Evolutionary conservation across 2,113 vertebrate species (phyloP), one percentile per base, ranked within the genome.

Genomic region (Mormyrus lacerda): DNA sequence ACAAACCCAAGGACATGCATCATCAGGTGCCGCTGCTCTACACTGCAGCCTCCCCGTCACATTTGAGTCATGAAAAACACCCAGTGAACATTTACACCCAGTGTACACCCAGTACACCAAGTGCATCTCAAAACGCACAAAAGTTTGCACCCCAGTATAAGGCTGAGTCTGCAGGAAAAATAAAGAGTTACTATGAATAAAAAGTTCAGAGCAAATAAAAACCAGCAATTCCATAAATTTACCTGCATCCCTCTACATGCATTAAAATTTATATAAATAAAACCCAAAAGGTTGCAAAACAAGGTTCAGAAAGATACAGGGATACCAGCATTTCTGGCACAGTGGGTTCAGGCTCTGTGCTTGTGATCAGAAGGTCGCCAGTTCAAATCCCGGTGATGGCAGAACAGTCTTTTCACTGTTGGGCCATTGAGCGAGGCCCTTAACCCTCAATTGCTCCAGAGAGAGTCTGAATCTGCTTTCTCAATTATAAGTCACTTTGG

Each of bases 201-300:
- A 61, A 27, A 79, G 24, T 19, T 44, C 39, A 76, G 6, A 87
- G 42, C 51, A 17, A 55, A 89, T 42, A 5, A 89, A 27, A 53
- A 51, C 31, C 13, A 82, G 69, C 31, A 89, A 90, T 91, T 15
- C 21, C 90, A 89, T 89, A 88, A 90, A 88, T 91, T 84, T 91
- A 79, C 69, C 91, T 87, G 79, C 61, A 89, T 79, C 47, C 83
- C 83, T 84, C 73, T 83, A 31, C 50, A 45, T 39, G 58, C 17
- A 88, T 24, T 39, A 55, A 53, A 58, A 76, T 45, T 27, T 24
- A 9, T 39, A 58, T 45, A 53, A 84, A 84, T 3, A 84, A 58
- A 45, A 44, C 51, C 13, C 17, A 45, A 35, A 31, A 76, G n/a
- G 3, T 39, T 39, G 88, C 24, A 6, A 17, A 31, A 11, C 17